phyloP scores from a whole-genome alignment of 2,113 vertebrate genomes.

The Sylvia atricapilla region DNA sequence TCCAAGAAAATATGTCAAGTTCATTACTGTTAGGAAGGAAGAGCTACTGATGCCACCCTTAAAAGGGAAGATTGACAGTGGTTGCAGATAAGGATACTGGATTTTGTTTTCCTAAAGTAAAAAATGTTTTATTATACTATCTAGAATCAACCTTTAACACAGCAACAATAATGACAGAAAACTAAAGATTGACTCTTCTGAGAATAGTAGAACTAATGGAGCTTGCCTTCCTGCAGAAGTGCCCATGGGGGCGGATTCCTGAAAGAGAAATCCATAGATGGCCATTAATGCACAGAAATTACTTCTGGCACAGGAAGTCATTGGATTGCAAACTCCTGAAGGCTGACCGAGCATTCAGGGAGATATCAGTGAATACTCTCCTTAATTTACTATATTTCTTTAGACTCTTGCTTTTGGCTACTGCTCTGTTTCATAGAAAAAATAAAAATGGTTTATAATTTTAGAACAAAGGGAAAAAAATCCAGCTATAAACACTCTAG shows the following conservation, averaged over 20 bases:
- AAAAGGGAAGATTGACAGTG: background rate
- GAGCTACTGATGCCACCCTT: background rate
- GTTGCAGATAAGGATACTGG: fast-evolving
- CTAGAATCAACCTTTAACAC: background rate
- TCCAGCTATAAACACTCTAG: background rate
- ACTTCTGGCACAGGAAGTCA: background rate
- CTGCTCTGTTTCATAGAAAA: background rate
- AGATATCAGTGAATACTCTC: background rate
- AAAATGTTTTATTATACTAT: background rate
- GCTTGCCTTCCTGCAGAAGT: background rate
- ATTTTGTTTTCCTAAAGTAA: background rate
- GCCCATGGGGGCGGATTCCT: background rate
- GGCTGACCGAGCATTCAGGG: background rate
- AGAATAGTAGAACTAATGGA: background rate
- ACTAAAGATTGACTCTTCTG: background rate
- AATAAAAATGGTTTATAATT: background rate
- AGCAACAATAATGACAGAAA: background rate
- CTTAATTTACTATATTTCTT: background rate
- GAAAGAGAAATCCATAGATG: background rate
- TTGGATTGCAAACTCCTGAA: background rate
- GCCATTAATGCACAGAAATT: background rate
- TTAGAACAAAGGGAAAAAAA: background rate
- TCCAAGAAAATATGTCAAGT: background rate
- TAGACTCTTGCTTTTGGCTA: background rate
- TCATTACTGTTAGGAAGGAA: background rate